These are phyloP conservation scores for Caenorhabditis remanei DNA, from an alignment of 1,140 invertebrate species.

Conservation along the genomic window DNA sequence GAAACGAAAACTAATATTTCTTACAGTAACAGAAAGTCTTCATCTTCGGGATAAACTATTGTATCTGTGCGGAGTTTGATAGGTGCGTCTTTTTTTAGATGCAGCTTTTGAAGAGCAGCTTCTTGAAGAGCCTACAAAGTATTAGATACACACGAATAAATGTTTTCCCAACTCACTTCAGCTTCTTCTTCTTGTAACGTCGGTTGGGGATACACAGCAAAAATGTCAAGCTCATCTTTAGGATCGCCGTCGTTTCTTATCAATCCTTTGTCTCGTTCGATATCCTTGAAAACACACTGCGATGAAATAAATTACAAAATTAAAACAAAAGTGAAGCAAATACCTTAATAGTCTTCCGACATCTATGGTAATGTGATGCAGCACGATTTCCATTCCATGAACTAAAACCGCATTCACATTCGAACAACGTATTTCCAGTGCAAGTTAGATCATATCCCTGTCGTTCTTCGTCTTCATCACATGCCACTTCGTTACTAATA, in stretches of 20 bases:
- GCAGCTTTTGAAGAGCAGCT: background rate
- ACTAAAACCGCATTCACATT: constrained; percentile 33
- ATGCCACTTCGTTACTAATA: background rate
- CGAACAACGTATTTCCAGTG: background rate
- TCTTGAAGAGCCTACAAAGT: background rate
- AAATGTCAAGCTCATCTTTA: constrained; percentile 3
- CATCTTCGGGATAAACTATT: background rate
- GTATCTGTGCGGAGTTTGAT: background rate
- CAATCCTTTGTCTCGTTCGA: background rate
- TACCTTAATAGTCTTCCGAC: background rate
- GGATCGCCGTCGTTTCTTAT: background rate
- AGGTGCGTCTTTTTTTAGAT: background rate
- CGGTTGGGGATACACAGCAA: constrained; percentile 15
- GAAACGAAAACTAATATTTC: background rate
- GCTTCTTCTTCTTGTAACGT: constrained; percentile 1
- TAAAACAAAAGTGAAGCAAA: background rate
- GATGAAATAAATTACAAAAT: background rate
- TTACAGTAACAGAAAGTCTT: constrained; percentile 5
- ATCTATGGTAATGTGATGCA: constrained; percentile 9
- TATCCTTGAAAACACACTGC: background rate
- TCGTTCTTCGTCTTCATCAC: background rate
- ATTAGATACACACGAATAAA: background rate
- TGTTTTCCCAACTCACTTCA: background rate
- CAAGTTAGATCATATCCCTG: background rate
- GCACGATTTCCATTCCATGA: constrained; percentile 24